A percentile compares a stretch with the other conserved stretches of the same genome.
Evolutionary conservation across 2,113 vertebrate genomes (phyloP).

Genomic region (Macheiramphus alcinus): DNA sequence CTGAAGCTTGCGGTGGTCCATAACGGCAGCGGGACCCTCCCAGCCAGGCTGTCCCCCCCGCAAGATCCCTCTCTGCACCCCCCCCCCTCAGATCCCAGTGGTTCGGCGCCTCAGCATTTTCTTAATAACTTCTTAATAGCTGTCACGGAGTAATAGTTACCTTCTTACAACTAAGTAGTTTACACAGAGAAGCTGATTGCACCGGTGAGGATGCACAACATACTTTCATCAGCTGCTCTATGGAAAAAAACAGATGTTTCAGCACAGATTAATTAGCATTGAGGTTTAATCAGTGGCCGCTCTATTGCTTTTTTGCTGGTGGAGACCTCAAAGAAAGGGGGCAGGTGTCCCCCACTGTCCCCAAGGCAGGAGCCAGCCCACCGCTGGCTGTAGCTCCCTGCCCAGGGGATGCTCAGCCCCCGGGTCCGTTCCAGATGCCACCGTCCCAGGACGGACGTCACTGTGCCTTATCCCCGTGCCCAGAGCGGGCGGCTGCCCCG

Average conservation of each 20-base stretch:
- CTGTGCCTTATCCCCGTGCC: accelerated
- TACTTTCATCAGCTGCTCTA: accelerated
- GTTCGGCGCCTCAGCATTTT: neutral
- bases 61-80: accelerated
- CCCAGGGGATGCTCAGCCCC: neutral
- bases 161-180: neutral
- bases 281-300: neutral
- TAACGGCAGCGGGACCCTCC: accelerated
- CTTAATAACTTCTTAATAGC: neutral
- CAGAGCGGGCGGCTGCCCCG: neutral
- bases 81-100: neutral
- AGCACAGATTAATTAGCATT: neutral
- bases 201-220: neutral
- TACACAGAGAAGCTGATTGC: neutral
- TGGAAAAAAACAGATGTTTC: neutral
- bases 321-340: neutral
- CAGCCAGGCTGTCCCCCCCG: accelerated
- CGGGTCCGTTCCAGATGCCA: neutral
- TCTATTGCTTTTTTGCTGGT: neutral
- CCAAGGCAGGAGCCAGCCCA: no score
- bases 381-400: neutral
- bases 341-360: neutral
- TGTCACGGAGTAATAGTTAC: neutral
- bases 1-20: accelerated
- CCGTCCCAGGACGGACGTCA: accelerated